Evolutionary conservation across 2,797 vertebrate species (phyloP).

Genomic region (Tenualosa thibaudeaui): DNA sequence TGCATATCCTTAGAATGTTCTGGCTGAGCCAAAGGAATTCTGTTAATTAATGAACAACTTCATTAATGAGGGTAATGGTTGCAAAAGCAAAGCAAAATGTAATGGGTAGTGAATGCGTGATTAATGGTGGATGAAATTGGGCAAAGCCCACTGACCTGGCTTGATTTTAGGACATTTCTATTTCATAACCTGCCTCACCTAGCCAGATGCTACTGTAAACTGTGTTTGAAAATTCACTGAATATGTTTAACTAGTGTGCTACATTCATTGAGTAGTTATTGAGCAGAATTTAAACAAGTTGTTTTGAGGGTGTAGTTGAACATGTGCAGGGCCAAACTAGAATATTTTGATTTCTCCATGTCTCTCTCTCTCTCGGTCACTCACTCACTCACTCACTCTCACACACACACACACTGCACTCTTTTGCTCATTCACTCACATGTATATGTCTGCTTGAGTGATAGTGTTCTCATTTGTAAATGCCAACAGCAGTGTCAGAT

Average conservation of each 20-base stretch:
- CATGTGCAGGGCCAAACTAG: not conserved
- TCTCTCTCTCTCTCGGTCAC: not conserved
- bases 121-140: not conserved
- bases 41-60: not conserved
- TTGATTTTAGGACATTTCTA: not conserved
- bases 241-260: no score
- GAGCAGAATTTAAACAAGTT: no score
- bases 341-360: not conserved
- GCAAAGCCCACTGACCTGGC: not conserved
- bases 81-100: not conserved
- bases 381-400: no score
- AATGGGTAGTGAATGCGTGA: not conserved
- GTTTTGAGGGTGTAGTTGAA: no score
- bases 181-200: not conserved
- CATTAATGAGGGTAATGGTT: not conserved
- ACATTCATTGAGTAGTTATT: no score
- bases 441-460: not conserved
- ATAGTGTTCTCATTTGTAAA: not conserved
- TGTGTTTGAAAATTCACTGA: no score
- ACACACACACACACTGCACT: not conserved
- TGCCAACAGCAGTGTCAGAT: not conserved
- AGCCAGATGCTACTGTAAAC: not conserved
- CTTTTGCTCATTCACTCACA: not conserved
- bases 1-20: not conserved
- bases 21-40: not conserved